Evolutionary conservation across 2,888 invertebrate genomes (phyloP), one percentile per base, ranked within the genome.

Genomic region (Drosophila kanekoi): DNA sequence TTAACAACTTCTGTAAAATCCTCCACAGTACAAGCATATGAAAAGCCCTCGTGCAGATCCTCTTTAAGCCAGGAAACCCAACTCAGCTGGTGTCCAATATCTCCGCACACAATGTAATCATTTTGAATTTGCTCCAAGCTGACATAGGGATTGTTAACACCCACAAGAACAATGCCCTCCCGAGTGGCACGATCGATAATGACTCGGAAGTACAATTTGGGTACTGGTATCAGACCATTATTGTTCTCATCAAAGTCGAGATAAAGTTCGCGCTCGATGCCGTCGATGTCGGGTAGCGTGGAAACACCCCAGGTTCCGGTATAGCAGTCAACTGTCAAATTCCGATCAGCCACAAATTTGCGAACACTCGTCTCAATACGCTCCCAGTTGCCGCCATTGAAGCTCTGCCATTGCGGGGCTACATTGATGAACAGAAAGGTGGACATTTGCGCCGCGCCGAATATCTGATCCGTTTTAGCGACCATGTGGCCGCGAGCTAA

Each of bases 321-420:
- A 73, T 93, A 94, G 44, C 94, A 93, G 13, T 91, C 91, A 2
- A 93, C 80, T 13, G 92, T 90, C 2, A 92, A 72, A 3, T 85
- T 79, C 4, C 90, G 81, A 11, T 81, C 74, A 9, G 78, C 81
- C 0, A 93, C 93, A 52, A 93, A 93, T 8, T 90, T 87, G 44
- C 94, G 91, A 1, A 93, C 91, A 65, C 92, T 92, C 1, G 75
- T 68, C 86, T 95, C 95, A 10, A 94, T 88, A 0, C 82, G 79
- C 56, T 93, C 92, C 95, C 95, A 95, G 80, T 95, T 95, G 20
- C 93, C 93, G 0, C 91, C 93, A 77, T 95, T 95, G 77, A 95
- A 94, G 1, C 92, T 92, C 79, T 93, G 93, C 94, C 94, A 94
- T 69, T 94, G 94, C 0, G 94, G 94, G 0, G 93, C 93, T 0